These are phyloP conservation scores for Caenorhabditis inopinata DNA, from an alignment of 1,140 invertebrate species.

Conservation along the genomic window DNA sequence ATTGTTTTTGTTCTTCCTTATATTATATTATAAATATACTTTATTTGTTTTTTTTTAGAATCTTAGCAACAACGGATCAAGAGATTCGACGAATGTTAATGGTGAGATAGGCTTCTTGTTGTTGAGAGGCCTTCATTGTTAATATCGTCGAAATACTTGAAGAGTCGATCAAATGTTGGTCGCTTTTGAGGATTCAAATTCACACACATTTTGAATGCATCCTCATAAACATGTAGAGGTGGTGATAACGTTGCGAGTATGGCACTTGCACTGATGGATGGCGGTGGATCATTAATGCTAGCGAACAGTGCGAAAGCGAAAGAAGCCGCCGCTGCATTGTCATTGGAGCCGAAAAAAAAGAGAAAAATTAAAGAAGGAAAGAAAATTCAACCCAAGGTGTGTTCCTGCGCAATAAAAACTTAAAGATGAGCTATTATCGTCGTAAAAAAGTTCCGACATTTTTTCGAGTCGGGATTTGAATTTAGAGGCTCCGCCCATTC, in stretches of 20 bases:
- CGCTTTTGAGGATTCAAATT: background rate
- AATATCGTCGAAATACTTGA: slow-evolving; percentile 9
- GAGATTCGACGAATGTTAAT: background rate
- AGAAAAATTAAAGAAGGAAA: slow-evolving; percentile 31
- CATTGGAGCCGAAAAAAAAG: background rate
- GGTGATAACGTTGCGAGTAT: background rate
- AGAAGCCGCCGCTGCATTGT: background rate
- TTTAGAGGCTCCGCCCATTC: too few relatives aligned
- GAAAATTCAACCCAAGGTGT: slow-evolving; percentile 41
- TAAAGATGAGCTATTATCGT: too few relatives aligned
- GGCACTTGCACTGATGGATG: slow-evolving; percentile 34
- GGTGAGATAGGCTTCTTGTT: background rate
- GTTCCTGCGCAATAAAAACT: background rate
- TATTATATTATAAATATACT: too few relatives aligned
- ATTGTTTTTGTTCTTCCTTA: too few relatives aligned
- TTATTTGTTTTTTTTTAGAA: too few relatives aligned
- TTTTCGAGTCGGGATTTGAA: too few relatives aligned
- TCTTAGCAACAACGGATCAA: too few relatives aligned
- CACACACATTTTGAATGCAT: background rate
- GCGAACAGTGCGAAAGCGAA: background rate
- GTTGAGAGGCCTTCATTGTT: background rate
- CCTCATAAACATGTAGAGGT: background rate
- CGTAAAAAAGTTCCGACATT: too few relatives aligned
- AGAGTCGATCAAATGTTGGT: background rate
- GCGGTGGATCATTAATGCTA: background rate